Conservation (phyloP, 2,888 invertebrate genomes). For the Diabrotica balteata region DNA sequence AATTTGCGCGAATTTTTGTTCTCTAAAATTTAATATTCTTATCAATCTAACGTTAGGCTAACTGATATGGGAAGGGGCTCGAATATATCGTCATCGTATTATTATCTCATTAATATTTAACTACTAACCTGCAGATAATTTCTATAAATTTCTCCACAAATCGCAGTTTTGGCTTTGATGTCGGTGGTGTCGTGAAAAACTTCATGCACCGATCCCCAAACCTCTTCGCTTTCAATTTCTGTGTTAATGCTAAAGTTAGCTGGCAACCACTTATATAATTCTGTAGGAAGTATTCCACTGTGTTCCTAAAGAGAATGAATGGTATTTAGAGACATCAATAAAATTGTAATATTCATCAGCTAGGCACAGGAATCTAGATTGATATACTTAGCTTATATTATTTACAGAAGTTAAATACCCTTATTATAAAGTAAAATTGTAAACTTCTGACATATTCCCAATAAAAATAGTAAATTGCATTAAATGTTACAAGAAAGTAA, state of each 20-base stretch:
- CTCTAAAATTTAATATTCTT: too few relatives aligned
- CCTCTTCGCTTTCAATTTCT: conserved; percentile 43
- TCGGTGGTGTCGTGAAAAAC: conserved; percentile 53
- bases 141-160: conserved; percentile 54
- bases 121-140: conserved; percentile 54
- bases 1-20: too few relatives aligned
- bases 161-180: conserved; percentile 47
- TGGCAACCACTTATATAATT: conserved; percentile 42
- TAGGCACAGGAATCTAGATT: not conserved
- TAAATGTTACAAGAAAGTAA: too few relatives aligned
- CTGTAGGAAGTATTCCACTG: conserved; percentile 39
- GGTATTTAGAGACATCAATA: not conserved
- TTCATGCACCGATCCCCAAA: conserved; percentile 51
- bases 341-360: not conserved
- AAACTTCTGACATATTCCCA: too few relatives aligned
- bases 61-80: too few relatives aligned
- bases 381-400: too few relatives aligned
- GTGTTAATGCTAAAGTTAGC: conserved; percentile 41
- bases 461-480: too few relatives aligned
- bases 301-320: conserved; percentile 31
- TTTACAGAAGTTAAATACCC: too few relatives aligned
- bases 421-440: too few relatives aligned
- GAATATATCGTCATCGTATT: too few relatives aligned
- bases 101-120: too few relatives aligned
- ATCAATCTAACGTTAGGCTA: too few relatives aligned